phyloP scores from a whole-genome alignment of 1,140 invertebrate genomes.

The Zaprionus tsacasi region DNA sequence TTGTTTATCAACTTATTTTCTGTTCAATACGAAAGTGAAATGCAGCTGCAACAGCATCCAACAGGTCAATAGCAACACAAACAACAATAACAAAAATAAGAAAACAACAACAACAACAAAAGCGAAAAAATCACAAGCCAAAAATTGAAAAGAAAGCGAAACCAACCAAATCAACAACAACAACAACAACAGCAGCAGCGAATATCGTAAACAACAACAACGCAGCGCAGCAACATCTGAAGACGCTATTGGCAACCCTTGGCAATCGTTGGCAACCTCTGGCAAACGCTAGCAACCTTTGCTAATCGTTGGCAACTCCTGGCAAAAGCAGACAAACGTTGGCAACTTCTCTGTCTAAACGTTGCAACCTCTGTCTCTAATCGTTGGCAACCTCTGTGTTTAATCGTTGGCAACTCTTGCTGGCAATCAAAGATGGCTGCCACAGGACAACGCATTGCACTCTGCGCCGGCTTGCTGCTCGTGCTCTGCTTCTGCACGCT shows the following conservation, averaged over 20 bases:
- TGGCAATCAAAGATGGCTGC: not conserved
- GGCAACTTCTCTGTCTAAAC: not conserved
- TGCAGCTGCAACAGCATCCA: conserved; percentile 39
- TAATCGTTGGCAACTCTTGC: too few relatives aligned
- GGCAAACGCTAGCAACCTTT: not conserved
- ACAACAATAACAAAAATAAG: conserved; percentile 8
- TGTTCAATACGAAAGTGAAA: conserved; percentile 59
- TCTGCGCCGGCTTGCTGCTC: conserved; percentile 21
- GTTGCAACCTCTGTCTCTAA: not conserved
- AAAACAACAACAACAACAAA: conserved; percentile 14
- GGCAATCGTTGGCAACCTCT: not conserved
- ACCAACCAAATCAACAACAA: conserved; percentile 8
- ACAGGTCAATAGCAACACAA: conserved; percentile 15
- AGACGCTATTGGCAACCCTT: not conserved
- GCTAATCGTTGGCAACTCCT: not conserved
- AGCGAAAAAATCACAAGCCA: not conserved
- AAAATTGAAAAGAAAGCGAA: conserved; percentile 12
- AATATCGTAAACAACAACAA: conserved; percentile 9
- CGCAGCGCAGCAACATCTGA: conserved; percentile 5
- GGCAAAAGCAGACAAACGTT: too few relatives aligned
- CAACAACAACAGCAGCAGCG: not conserved
- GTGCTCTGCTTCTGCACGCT: conserved; percentile 32
- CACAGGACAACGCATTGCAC: not conserved
- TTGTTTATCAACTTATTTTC: conserved; percentile 40
- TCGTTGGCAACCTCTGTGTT: too few relatives aligned